Evolutionary conservation across 2,888 invertebrate genomes (phyloP).

Genomic region (Choristoneura rosaceana): DNA sequence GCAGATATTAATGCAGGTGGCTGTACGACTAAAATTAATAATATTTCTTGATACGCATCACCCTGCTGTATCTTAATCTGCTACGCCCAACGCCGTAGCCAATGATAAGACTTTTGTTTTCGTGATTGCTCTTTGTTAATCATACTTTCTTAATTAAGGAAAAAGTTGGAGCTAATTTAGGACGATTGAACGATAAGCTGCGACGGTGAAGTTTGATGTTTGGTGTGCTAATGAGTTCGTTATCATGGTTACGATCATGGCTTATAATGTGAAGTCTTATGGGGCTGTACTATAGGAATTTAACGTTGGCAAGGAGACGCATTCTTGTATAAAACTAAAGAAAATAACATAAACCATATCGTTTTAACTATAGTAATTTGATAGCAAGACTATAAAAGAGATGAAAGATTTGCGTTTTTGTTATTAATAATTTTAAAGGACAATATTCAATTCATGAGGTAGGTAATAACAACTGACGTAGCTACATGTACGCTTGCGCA

Average conservation of each 20-base stretch:
- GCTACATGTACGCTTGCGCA: too few relatives aligned
- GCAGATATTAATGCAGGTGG: too few relatives aligned
- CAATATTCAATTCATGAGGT: too few relatives aligned
- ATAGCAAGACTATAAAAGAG: too few relatives aligned
- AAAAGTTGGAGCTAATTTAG: conserved; percentile 77
- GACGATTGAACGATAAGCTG: conserved; percentile 73
- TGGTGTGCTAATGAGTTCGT: conserved; percentile 69
- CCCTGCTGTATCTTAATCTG: conserved; percentile 26
- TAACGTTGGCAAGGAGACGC: not conserved
- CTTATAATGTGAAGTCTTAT: conserved; percentile 18
- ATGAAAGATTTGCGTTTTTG: too few relatives aligned
- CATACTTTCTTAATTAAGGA: conserved; percentile 84
- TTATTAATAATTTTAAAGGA: too few relatives aligned
- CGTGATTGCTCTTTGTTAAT: conserved; percentile 83
- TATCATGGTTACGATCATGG: conserved; percentile 50
- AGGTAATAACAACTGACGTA: too few relatives aligned
- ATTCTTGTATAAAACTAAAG: not conserved
- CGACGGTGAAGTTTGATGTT: conserved; percentile 46
- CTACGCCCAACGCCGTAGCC: conserved; percentile 50
- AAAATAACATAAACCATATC: not conserved
- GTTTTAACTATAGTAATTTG: too few relatives aligned
- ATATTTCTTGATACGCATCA: not conserved
- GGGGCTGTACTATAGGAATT: not conserved
- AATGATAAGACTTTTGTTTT: conserved; percentile 83
- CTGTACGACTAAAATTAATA: too few relatives aligned